A percentile compares a stretch with the other conserved stretches of the same genome.
Conservation (phyloP, 2,797 vertebrate species). For the Pagetopsis macropterus region DNA sequence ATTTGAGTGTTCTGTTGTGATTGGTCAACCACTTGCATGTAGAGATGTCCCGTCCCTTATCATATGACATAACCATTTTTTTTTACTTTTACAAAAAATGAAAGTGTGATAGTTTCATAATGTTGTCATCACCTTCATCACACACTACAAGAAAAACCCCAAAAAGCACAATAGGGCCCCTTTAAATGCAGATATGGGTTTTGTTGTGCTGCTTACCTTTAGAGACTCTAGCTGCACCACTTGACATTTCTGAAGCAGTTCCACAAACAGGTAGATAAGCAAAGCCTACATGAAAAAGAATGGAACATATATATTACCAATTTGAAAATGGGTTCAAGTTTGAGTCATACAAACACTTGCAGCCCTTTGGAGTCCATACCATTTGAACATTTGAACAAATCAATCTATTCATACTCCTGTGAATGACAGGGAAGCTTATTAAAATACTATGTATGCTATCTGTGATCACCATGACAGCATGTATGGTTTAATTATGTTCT, state of each 20-base stretch:
- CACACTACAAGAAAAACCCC: no score
- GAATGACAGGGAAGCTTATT: not conserved
- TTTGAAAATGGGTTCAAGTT: not conserved
- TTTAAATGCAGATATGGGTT: not conserved
- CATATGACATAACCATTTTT: no score
- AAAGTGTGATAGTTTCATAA: no score
- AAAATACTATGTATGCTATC: not conserved
- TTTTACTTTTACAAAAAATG: no score
- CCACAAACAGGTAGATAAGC: constrained; percentile 83
- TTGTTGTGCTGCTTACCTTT: constrained; percentile 65
- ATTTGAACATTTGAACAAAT: no score
- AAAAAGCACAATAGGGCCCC: not conserved
- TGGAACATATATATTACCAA: not conserved
- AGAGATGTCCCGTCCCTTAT: no score
- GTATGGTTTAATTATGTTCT: no score
- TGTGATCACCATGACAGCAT: no score
- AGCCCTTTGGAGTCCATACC: no score
- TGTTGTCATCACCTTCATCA: no score
- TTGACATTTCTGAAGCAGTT: constrained; percentile 82
- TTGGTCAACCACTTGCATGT: no score
- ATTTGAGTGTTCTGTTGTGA: no score
- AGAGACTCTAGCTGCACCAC: constrained; percentile 75
- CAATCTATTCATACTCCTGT: not conserved
- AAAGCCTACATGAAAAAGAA: constrained; percentile 65
- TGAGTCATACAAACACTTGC: not conserved